Evolutionary conservation across 2,113 vertebrate genomes (phyloP).

Genomic region (Gadus chalcogrammus): DNA sequence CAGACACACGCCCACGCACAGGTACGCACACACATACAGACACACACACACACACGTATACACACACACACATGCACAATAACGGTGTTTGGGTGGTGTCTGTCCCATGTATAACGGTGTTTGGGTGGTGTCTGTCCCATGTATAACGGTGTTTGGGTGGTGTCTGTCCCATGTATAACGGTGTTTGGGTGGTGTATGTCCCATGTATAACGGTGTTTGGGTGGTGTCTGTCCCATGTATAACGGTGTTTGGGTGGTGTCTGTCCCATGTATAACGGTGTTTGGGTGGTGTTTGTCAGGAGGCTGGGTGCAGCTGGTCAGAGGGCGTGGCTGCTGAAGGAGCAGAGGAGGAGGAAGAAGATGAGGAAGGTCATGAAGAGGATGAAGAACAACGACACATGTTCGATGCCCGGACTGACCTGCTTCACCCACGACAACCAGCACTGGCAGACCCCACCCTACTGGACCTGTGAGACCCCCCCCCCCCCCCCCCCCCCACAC

Average conservation of each 20-base stretch:
- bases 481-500: no score
- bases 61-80: not conserved
- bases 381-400: conserved; percentile 90
- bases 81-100: no score
- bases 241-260: no score
- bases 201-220: no score
- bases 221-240: no score
- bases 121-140: no score
- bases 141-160: no score
- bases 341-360: conserved; percentile 92
- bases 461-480: conserved; percentile 77
- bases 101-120: no score
- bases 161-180: no score
- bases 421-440: conserved; percentile 90
- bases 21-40: not conserved
- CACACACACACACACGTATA: not conserved
- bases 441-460: conserved; percentile 88
- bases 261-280: no score
- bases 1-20: not conserved
- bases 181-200: no score
- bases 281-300: no score
- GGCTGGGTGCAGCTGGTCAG: conserved; percentile 62
- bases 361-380: conserved; percentile 90
- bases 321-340: conserved; percentile 85
- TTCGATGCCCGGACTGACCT: conserved; percentile 88